phyloP scores from a whole-genome alignment of 2,888 invertebrate species.

The Bimastos eiseni region DNA sequence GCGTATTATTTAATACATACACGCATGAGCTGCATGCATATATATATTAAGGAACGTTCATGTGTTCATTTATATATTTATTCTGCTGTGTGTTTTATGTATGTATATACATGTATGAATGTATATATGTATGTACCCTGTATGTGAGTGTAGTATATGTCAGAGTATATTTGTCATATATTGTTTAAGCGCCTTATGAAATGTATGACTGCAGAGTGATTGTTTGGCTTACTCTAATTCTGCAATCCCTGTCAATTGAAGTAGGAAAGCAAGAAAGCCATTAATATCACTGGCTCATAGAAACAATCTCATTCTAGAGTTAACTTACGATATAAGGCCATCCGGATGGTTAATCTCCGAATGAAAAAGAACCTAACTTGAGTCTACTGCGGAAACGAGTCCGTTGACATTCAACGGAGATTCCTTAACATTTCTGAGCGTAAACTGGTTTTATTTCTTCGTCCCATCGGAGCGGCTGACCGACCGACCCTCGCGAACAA shows the following conservation, averaged over 20 bases:
- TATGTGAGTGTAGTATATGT: no score
- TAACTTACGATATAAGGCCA: neutral
- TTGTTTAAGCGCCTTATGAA: no score
- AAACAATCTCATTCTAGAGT: no score
- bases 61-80: no score
- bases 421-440: neutral
- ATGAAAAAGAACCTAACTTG: neutral
- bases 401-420: neutral
- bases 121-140: no score
- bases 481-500: neutral
- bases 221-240: neutral
- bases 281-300: neutral
- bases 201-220: no score
- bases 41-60: no score
- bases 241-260: neutral
- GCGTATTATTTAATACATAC: no score
- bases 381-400: neutral
- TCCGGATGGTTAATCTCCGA: neutral
- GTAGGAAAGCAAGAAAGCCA: neutral
- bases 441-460: conserved; percentile 6
- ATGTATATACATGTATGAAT: no score
- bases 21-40: no score
- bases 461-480: neutral
- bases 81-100: no score
- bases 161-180: no score